phyloP scores from a whole-genome alignment of 2,797 vertebrate genomes.

The Neosilurus hyrtlii region DNA sequence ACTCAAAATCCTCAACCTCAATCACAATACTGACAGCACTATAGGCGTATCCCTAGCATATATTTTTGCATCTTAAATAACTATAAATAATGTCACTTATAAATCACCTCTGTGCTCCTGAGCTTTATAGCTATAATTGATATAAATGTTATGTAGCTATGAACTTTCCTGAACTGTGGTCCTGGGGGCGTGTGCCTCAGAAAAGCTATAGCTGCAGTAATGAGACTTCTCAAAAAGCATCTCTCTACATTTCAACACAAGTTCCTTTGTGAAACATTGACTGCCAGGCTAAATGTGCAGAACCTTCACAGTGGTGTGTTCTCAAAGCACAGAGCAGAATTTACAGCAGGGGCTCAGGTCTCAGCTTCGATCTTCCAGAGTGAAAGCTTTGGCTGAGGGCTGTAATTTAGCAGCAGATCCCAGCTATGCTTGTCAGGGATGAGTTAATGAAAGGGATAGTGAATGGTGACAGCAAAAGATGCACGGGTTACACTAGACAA shows the following conservation, averaged over 20 bases:
- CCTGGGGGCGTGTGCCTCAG: constrained; percentile 28
- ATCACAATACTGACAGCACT: neutral
- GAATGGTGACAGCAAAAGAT: constrained; percentile 38
- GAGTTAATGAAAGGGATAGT: constrained; percentile 45
- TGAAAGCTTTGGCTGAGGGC: constrained; percentile 34
- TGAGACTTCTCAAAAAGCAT: constrained; percentile 37
- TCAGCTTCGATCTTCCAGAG: constrained; percentile 27
- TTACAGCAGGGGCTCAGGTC: constrained; percentile 43
- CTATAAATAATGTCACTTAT: neutral
- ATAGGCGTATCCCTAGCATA: neutral
- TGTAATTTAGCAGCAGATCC: constrained; percentile 14
- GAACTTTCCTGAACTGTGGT: constrained; percentile 45
- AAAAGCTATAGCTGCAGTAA: constrained; percentile 40
- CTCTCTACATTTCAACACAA: constrained; percentile 47
- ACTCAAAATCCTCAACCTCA: neutral
- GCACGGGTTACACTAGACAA: constrained; percentile 37
- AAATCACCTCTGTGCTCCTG: constrained; percentile 1
- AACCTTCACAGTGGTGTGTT: constrained; percentile 36
- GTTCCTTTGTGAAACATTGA: constrained; percentile 39
- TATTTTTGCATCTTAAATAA: neutral
- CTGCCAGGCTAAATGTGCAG: constrained; percentile 43
- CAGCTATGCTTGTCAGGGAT: constrained; percentile 30
- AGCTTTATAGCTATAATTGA: constrained; percentile 16
- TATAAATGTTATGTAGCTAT: constrained; percentile 31
- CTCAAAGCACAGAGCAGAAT: constrained; percentile 35